These are phyloP conservation scores for Gonioctena quinquepunctata DNA, from an alignment of 1,140 invertebrate genomes.

Conservation along the genomic window DNA sequence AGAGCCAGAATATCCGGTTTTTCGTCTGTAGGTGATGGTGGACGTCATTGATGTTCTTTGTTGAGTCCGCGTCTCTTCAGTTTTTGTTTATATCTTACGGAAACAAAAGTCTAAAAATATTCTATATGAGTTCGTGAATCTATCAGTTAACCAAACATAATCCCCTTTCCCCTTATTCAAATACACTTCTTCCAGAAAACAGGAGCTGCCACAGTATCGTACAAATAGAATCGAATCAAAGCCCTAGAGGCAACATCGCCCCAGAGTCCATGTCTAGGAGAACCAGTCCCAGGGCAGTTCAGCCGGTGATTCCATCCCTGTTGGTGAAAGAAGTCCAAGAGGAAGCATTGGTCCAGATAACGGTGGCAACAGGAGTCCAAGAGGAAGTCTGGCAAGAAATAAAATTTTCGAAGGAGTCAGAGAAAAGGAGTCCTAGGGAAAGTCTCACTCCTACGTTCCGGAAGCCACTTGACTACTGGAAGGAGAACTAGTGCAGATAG, in stretches of 20 bases:
- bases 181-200: too few species aligned
- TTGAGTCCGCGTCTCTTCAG: too few species aligned
- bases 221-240: conserved; percentile 58
- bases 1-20: too few species aligned
- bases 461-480: conserved; percentile 61
- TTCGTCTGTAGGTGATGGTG: too few species aligned
- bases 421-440: conserved; percentile 61
- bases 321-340: conserved; percentile 59
- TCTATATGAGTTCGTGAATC: too few species aligned
- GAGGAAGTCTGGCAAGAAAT: conserved; percentile 63
- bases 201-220: conserved; percentile 65
- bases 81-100: too few species aligned
- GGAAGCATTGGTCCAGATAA: conserved; percentile 64
- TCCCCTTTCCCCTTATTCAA: too few species aligned
- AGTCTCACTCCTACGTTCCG: conserved; percentile 64
- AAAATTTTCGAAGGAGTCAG: conserved; percentile 58
- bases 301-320: conserved; percentile 53
- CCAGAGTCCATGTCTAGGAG: conserved; percentile 55
- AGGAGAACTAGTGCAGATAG: conserved; percentile 66
- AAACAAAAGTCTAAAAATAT: too few species aligned
- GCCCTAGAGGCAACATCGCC: conserved; percentile 65
- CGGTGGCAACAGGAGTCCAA: conserved; percentile 60
- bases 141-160: too few species aligned
- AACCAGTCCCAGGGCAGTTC: conserved; percentile 67
- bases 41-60: too few species aligned